Percentiles rank a stretch among this genome's conserved stretches.
Evolutionary conservation across 2,888 invertebrate species (phyloP).

Genomic region (Agriotes lineatus): DNA sequence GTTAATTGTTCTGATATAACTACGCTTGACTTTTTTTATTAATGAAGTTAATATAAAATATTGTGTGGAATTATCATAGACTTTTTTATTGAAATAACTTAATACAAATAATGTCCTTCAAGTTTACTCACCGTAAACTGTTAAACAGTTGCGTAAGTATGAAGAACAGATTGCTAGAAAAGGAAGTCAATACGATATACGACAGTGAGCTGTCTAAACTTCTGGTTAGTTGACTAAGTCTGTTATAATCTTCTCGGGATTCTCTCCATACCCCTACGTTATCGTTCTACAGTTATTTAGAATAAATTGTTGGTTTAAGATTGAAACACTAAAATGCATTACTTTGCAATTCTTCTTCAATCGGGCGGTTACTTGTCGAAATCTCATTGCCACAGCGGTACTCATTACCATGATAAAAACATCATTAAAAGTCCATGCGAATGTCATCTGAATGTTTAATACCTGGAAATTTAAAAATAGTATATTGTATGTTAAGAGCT

Average conservation of each 20-base stretch:
- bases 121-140: slow-evolving; percentile 69
- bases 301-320: too few relatives aligned
- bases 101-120: too few relatives aligned
- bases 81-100: too few relatives aligned
- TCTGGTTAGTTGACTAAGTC: slow-evolving; percentile 72
- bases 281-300: background rate
- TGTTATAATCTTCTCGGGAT: slow-evolving; percentile 75
- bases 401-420: slow-evolving; percentile 80
- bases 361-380: slow-evolving; percentile 66
- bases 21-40: too few relatives aligned
- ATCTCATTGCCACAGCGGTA: slow-evolving; percentile 75
- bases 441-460: slow-evolving; percentile 73
- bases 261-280: slow-evolving; percentile 69
- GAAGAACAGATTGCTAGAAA: slow-evolving; percentile 78
- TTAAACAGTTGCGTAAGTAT: slow-evolving; percentile 79
- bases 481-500: too few relatives aligned
- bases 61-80: too few relatives aligned
- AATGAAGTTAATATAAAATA: too few relatives aligned
- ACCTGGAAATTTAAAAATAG: too few relatives aligned
- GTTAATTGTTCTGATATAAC: too few relatives aligned
- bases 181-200: slow-evolving; percentile 75
- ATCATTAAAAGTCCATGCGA: slow-evolving; percentile 82
- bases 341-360: slow-evolving; percentile 30
- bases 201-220: slow-evolving; percentile 73
- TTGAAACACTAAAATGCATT: too few relatives aligned